Evolutionary conservation across 2,113 vertebrate species (phyloP), one percentile per base, ranked within the genome.

Genomic region (Phylloscopus whistleri): DNA sequence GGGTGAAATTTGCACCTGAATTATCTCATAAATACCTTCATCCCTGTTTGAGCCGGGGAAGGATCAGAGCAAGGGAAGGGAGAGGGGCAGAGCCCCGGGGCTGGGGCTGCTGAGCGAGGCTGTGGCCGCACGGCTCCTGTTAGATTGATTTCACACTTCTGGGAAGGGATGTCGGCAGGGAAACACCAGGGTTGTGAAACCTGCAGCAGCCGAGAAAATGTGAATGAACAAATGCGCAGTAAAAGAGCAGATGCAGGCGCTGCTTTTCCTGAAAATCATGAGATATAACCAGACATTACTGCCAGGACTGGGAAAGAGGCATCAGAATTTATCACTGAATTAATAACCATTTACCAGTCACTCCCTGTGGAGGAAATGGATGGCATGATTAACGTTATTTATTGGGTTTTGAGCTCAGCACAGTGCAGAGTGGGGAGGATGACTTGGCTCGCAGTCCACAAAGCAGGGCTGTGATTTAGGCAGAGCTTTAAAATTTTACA

Each of bases 331-430:
- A 96, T 96, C 60, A 46, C 88, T 93, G 83, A 79, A 77, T 96
- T 94, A 93, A 93, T 94, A 93, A 81, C 68, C 90, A 93, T 93
- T 95, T 94, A 90, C 83, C 92, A 95, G 88, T 51, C 66, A 0
- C 89, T 95, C 94, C 94, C 94, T 22, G 53, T 35, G 84, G 80
- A 84, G 88, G 94, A 94, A 95, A 93, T 70, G 85, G 90, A 93
- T 92, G 93, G 88, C 83, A 84, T 19, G 23, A 89, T 96, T 96
- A 95, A 83, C 49, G 8, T 90, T 95, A 93, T 95, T 96, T 93
- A 96, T 92, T 72, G 30, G 68, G 53, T n/a, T 91, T 72, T 68
- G 73, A 81, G 92, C 92, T 90, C 87, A 67, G 92, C 94, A 23
- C 43, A 16, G 75, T 14, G 62, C 33, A 41, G 46, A 91, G 43